Conservation (phyloP, 2,113 vertebrate genomes). For the Salminus brasiliensis region DNA sequence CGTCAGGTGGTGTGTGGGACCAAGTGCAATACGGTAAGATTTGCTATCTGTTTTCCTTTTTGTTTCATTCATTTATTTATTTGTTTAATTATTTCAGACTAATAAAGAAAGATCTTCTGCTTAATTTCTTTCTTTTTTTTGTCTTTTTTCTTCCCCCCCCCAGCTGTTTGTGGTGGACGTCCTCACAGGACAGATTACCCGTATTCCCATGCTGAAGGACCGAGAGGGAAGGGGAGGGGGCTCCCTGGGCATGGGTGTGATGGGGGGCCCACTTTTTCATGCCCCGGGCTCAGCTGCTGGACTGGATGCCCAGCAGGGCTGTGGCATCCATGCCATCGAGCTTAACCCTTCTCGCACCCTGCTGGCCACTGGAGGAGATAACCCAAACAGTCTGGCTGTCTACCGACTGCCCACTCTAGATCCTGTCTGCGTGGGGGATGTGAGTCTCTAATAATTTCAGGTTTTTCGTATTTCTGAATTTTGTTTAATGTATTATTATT, state of each 20-base stretch:
- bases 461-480: too few species aligned
- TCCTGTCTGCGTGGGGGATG: constrained; percentile 97
- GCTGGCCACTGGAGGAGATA: constrained; percentile 95
- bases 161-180: constrained; percentile 97
- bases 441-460: too few species aligned
- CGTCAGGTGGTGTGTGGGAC: constrained; percentile 97
- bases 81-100: neutral
- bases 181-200: constrained; percentile 91
- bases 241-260: constrained; percentile 53
- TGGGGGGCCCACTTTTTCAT: constrained; percentile 61
- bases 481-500: neutral
- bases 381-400: constrained; percentile 96
- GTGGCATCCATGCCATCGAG: constrained; percentile 97
- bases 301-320: constrained; percentile 87
- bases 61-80: neutral
- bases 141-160: too few species aligned
- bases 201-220: constrained; percentile 97
- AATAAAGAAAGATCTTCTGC: neutral
- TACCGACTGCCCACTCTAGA: constrained; percentile 95
- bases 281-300: constrained; percentile 62
- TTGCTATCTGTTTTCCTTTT: neutral
- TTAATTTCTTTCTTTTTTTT: neutral
- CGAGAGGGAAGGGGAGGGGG: constrained; percentile 74
- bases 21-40: constrained; percentile 97
- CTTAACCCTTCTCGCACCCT: constrained; percentile 91